Evolutionary conservation across 2,888 invertebrate species (phyloP), one percentile per base, ranked within the genome.

Genomic region (Clivina fossor): DNA sequence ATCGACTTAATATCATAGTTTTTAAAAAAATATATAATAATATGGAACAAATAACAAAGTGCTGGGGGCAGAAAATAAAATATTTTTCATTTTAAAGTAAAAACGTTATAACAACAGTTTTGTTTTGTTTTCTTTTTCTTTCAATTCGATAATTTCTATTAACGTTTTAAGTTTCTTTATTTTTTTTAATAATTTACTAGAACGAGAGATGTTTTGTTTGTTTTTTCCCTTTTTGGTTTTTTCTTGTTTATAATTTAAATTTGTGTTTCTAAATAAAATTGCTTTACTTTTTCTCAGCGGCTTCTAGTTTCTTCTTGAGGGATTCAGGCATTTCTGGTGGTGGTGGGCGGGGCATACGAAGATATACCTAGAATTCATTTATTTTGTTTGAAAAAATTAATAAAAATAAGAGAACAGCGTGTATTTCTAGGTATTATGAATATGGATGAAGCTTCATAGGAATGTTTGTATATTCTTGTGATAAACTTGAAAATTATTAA

Each of bases 261-360:
- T n/a, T 13, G n/a, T 19, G 11, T 19, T 37, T 30, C 30, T 37
- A 38, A n/a, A 11, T 18, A 40, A 26, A 5, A 26, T 22, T 33
- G 32, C 1, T 43, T 56, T 50, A 48, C 33, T 37, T 20, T 56
- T 62, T 73, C 74, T 56, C 75, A 38, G 76, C 75, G 0, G 77
- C 80, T 58, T 76, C 78, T 22, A 83, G 71, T 63, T 91, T 87
- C 75, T 81, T 82, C 74, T 87, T 89, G 69, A 94, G 80, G 9
- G 90, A 90, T 72, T 91, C 94, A 11, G 96, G 96, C 94, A 95
- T 95, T 76, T 89, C 88, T 66, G 95, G 92, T 69, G 96, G 95
- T 71, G 97, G 96, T 58, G 96, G 96, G 65, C 97, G 86, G 57
- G 96, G 97, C 80, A 97, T 86, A 61, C 85, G 80, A 63, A 90